A percentile compares a stretch with the other conserved stretches of the same genome.
These are phyloP conservation scores for Hemiprocne comata DNA, from an alignment of 2,113 vertebrate genomes.

Conservation along the genomic window DNA sequence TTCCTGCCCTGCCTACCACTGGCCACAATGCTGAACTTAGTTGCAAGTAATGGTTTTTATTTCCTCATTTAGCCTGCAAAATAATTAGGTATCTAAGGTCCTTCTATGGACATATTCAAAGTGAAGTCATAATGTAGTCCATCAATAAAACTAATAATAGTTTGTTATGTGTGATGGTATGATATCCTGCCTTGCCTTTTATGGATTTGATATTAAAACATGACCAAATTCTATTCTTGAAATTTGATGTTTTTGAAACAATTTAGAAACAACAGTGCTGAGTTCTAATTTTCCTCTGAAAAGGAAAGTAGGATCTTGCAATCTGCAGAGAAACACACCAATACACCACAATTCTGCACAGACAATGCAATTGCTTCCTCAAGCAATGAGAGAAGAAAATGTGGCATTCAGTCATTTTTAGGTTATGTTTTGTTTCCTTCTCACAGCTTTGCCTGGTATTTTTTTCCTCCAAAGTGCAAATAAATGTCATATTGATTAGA, in stretches of 20 bases:
- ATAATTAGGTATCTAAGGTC: not conserved
- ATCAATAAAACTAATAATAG: not conserved
- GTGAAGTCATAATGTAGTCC: not conserved
- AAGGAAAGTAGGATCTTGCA: not conserved
- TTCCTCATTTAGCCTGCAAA: not conserved
- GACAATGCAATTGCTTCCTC: not conserved
- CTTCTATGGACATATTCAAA: not conserved
- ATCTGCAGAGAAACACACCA: not conserved
- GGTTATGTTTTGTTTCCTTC: not conserved
- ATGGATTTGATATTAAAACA: not conserved
- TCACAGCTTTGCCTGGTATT: not conserved
- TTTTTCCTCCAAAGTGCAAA: not conserved
- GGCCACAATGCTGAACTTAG: not conserved
- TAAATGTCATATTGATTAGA: not conserved
- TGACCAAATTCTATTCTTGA: not conserved
- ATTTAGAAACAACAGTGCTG: not conserved
- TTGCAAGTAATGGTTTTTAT: not conserved
- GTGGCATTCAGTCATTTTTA: not conserved
- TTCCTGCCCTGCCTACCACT: not conserved
- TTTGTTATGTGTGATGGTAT: accelerated
- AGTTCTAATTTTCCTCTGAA: not conserved
- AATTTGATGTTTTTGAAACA: not conserved
- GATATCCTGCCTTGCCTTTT: not conserved
- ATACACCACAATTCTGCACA: not conserved
- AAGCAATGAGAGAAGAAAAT: not conserved